Percentiles rank a stretch among this genome's conserved stretches.
Conservation (phyloP, 2,888 invertebrate genomes). For the Saturnia japonica region DNA sequence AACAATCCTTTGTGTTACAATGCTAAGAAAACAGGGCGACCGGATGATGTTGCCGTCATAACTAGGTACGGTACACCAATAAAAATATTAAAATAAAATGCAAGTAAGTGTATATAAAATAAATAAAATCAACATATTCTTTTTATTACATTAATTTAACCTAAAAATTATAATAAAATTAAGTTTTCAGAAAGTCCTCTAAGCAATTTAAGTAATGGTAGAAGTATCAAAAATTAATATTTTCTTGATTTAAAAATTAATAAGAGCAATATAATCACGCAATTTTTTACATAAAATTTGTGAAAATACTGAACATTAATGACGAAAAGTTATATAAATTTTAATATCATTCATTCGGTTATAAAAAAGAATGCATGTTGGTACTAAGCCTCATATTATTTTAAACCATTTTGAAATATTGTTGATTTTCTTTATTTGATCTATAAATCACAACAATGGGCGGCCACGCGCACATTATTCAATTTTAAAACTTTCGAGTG, state of each 20-base stretch:
- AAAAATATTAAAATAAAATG: background rate
- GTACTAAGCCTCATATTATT: constrained; percentile 16
- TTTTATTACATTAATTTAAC: background rate
- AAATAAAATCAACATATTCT: background rate
- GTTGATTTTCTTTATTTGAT: constrained; percentile 10
- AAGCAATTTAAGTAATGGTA: background rate
- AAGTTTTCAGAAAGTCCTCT: background rate
- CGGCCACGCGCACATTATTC: constrained; percentile 64
- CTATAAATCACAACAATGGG: constrained; percentile 22
- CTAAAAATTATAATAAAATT: background rate
- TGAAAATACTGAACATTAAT: background rate
- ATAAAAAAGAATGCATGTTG: background rate
- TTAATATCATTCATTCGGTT: background rate
- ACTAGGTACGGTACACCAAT: background rate
- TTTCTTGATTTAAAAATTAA: background rate
- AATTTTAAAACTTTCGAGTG: constrained; percentile 60
- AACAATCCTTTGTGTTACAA: no score
- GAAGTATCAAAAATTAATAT: background rate
- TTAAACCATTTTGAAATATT: constrained; percentile 20
- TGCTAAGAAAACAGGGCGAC: no score
- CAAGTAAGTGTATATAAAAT: no score
- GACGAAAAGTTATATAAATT: background rate
- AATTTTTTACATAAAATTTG: background rate
- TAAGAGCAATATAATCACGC: background rate
- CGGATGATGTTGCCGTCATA: no score